phyloP scores from a whole-genome alignment of 2,113 vertebrate species.

The Castor canadensis region DNA sequence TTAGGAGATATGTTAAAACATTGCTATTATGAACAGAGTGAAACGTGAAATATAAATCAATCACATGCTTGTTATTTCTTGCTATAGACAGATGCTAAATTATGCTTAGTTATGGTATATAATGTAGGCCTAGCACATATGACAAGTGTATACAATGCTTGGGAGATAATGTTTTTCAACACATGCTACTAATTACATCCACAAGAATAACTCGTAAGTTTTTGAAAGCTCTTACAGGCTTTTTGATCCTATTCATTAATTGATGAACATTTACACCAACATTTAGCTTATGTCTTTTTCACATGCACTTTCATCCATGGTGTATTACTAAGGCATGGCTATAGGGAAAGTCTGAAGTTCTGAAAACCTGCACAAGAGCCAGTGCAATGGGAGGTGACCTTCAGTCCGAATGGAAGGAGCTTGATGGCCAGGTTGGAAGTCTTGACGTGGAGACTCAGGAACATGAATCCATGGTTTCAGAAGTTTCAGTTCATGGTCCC shows the following conservation, averaged over 20 bases:
- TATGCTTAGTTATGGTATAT: neutral
- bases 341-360: neutral
- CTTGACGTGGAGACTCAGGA: neutral
- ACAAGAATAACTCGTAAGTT: neutral
- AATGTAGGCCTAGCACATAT: neutral
- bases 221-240: neutral
- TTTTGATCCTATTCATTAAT: neutral
- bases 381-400: neutral
- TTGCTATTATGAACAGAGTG: neutral
- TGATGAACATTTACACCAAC: neutral
- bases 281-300: neutral
- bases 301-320: neutral
- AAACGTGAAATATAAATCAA: neutral
- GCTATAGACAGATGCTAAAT: neutral
- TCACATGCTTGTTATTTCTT: neutral
- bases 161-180: neutral
- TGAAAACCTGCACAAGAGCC: neutral
- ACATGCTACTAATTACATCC: neutral
- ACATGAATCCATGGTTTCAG: neutral
- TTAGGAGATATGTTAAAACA: neutral
- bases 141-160: neutral
- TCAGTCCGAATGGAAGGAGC: neutral
- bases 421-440: neutral
- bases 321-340: neutral
- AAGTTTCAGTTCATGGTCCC: neutral